phyloP scores from a whole-genome alignment of 1,140 invertebrate genomes.

The Drosophila punjabiensis region DNA sequence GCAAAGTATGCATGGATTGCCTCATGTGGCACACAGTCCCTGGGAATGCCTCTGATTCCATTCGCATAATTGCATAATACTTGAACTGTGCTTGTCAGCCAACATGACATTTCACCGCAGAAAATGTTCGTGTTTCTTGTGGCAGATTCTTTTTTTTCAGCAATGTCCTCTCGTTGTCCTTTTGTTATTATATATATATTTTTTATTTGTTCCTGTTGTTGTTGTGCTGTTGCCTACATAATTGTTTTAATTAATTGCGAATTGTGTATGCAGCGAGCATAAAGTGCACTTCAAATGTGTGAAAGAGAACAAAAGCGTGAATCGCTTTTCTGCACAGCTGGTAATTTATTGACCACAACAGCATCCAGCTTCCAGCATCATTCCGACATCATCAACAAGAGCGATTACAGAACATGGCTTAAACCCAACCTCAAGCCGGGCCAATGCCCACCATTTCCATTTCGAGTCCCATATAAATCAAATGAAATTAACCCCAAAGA shows the following conservation, averaged over 20 bases:
- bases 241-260: constrained; percentile 81
- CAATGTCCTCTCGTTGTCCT: constrained; percentile 15
- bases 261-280: constrained; percentile 76
- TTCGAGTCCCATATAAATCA: constrained; percentile 67
- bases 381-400: constrained; percentile 41
- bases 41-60: constrained; percentile 24
- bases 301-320: constrained; percentile 60
- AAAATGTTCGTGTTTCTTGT: constrained; percentile 39
- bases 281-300: constrained; percentile 78
- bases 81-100: constrained; percentile 72
- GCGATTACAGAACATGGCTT: constrained; percentile 52
- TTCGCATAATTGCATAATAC: constrained; percentile 68
- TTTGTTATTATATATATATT: background rate
- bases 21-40: constrained; percentile 18
- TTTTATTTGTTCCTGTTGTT: constrained; percentile 23
- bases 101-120: constrained; percentile 77
- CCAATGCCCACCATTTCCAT: constrained; percentile 8
- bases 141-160: constrained; percentile 22
- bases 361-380: constrained; percentile 24
- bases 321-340: constrained; percentile 67
- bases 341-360: constrained; percentile 77
- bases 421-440: constrained; percentile 22
- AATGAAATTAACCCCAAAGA: constrained; percentile 74
- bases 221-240: constrained; percentile 58
- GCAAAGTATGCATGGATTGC: constrained; percentile 35